Evolutionary conservation across 2,797 vertebrate species (phyloP).

Genomic region (Caiman crocodilus): DNA sequence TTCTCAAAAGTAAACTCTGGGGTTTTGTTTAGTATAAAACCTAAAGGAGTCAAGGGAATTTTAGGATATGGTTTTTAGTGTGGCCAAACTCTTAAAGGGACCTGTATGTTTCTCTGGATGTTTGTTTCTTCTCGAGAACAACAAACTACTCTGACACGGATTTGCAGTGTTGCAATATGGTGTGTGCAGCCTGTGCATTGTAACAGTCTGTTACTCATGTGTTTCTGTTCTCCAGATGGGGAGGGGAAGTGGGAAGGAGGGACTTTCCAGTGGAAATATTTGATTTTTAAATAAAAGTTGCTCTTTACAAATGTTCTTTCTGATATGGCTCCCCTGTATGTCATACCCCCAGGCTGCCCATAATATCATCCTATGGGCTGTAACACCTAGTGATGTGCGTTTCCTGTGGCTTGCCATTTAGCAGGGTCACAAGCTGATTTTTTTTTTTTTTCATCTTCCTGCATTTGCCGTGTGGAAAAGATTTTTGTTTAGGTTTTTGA

Average conservation of each 20-base stretch:
- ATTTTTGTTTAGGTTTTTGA: neutral
- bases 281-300: neutral
- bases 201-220: fast-evolving
- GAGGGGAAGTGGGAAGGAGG: fast-evolving
- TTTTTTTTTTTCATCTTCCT: too few relatives aligned
- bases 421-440: neutral
- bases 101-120: neutral
- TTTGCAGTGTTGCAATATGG: neutral
- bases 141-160: neutral
- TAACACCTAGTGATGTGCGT: neutral
- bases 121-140: neutral
- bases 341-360: neutral
- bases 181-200: neutral
- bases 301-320: fast-evolving
- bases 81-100: neutral
- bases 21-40: neutral
- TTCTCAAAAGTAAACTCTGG: neutral
- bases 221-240: neutral
- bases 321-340: neutral
- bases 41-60: neutral
- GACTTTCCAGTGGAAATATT: fast-evolving
- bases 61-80: neutral
- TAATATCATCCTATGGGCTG: neutral
- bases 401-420: neutral
- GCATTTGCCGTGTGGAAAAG: neutral